Evolutionary conservation across 2,797 vertebrate genomes (phyloP), one percentile per base, ranked within the genome.

Genomic region (Gymnothorax javanicus): DNA sequence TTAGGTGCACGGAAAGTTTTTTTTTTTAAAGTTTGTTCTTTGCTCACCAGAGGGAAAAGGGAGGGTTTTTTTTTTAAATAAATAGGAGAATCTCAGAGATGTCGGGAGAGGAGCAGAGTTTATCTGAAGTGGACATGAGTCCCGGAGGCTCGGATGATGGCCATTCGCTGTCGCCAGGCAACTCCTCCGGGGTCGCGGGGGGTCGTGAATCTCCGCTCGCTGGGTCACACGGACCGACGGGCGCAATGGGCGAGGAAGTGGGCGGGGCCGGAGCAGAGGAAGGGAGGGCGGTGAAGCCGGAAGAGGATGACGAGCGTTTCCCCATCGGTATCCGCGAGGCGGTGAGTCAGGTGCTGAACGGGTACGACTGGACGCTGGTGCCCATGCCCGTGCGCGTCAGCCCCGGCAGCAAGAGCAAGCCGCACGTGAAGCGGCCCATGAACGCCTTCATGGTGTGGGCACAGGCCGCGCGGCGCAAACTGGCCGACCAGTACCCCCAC

Each of bases 351-450:
- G 98, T 99, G 92, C 96, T 99, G 91, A 98, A 98, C 0, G 98
- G 98, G 92, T 99, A 99, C 86, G 98, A 99, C 96, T 99, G 98
- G 98, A 99, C 98, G 54, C 96, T 99, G 87, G 98, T 99, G 92
- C 98, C 98, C 84, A 98, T 99, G 98, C 98, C 98, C 0, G 98
- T 99, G 91, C 96, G 98, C 64, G 98, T 98, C 88, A 99, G 97
- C 95, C 95, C 95, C 81, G 97, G 97, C 87, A 98, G 94, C 95
- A 99, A 99, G 95, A 97, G 93, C 94, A 99, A 99, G 88, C 98
- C 98, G 50, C 98, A 99, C 0, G 98, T 98, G 83, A 98, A 98
- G 94, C 93, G 97, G 87, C 97, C 97, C 58, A 98, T 98, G 97
- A 98, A 98, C 2, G 97, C 97, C 33, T 98, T 98, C 94, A 98